Evolutionary conservation across 2,888 invertebrate species (phyloP), one percentile per base, ranked within the genome.

Genomic region (Euzetes globulus): DNA sequence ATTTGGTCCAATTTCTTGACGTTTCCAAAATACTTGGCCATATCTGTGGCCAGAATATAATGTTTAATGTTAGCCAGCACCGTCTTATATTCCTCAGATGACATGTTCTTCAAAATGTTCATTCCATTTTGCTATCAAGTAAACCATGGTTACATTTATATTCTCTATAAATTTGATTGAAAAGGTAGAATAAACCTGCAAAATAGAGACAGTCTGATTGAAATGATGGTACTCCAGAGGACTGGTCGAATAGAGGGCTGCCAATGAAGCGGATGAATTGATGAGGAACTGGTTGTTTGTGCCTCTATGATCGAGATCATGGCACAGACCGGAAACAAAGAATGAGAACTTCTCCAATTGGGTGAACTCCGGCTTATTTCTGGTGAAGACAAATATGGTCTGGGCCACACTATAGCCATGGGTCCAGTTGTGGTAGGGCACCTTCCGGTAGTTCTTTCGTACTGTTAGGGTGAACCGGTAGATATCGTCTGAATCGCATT

Each of bases 181-280:
- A 13, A 41, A 41, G 13, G 41, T n/a, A 52, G 17, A 11, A n/a
- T 5, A 52, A 7, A 58, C 58, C 27, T 92, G 92, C 19, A 92
- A 83, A 78, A 92, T 92, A 15, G 90, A 89, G 33, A 92, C 90
- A 0, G 92, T 91, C 81, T 91, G 92, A 81, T 92, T 92, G 81
- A 92, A 92, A 82, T 92, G 92, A 81, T 92, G 92, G 80, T 92
- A 91, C 81, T 92, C 92, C 86, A 92, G 87, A 0, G 92, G 91
- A 0, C 91, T 91, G 0, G 92, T 92, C 41, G 90, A 88, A 82
- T 92, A 92, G 82, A 93, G 90, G 29, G 90, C 87, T 0, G 92
- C 92, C 52, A 93, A 83, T 0, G 92, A 92, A 0, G 91, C 90
- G 73, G 88, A 89, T 27, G 88, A 90, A 79, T 91, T 90, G 79